Evolutionary conservation across 2,113 vertebrate species (phyloP).

Genomic region (Oceanites oceanicus): DNA sequence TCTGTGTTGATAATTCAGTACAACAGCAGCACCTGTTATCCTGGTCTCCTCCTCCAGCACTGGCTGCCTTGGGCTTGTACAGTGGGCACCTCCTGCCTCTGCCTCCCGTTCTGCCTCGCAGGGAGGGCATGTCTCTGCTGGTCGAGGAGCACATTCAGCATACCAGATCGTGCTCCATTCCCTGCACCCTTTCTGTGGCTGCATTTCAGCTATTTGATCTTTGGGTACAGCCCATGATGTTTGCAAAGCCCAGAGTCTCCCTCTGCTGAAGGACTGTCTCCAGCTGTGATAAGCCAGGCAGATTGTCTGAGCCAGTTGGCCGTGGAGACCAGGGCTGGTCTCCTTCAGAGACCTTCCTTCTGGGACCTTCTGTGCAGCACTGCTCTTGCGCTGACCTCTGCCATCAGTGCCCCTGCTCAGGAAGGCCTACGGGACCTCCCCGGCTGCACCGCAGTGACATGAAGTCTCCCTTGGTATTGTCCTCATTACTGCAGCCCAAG

Average conservation of each 20-base stretch:
- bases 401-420: not conserved
- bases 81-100: not conserved
- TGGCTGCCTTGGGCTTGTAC: not conserved
- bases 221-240: not conserved
- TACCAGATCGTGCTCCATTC: accelerated
- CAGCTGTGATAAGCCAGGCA: not conserved
- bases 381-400: not conserved
- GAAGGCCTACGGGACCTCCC: not conserved
- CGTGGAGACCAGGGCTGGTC: not conserved
- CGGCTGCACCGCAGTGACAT: accelerated
- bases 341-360: not conserved
- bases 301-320: not conserved
- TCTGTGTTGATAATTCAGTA: not conserved
- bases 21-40: not conserved
- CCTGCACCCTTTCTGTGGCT: not conserved
- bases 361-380: not conserved
- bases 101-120: not conserved
- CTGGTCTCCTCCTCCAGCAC: not conserved
- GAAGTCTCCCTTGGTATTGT: not conserved
- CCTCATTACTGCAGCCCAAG: not conserved
- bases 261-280: not conserved
- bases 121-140: not conserved
- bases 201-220: not conserved
- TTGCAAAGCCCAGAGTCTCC: not conserved
- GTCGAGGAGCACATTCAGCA: not conserved